Percentiles rank a stretch among this genome's conserved stretches.
Evolutionary conservation across 2,113 vertebrate genomes (phyloP).

Genomic region (Cyanocitta stelleri): DNA sequence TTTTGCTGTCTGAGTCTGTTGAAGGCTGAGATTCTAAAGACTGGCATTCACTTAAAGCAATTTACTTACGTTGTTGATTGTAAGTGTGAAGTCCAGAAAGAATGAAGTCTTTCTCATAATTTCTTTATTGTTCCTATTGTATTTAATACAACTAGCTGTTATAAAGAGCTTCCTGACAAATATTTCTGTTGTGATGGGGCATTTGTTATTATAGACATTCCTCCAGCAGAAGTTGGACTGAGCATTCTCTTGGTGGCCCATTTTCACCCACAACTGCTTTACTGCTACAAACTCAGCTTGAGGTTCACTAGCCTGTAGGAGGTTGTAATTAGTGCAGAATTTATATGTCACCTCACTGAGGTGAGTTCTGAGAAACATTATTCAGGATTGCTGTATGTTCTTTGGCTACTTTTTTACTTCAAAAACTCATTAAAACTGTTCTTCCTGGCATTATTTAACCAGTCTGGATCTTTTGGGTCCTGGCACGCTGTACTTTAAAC

Average conservation of each 20-base stretch:
- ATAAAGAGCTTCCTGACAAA: conserved; percentile 34
- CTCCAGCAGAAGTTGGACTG: neutral
- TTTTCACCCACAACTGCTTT: conserved; percentile 15
- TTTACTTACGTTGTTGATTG: neutral
- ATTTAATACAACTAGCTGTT: neutral
- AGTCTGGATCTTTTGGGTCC: neutral
- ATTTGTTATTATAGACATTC: conserved; percentile 18
- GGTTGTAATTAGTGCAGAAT: neutral
- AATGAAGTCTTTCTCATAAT: neutral
- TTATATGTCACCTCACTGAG: neutral
- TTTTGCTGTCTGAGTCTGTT: neutral
- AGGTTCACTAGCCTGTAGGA: neutral
- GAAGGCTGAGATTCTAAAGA: neutral
- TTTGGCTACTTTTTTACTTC: neutral
- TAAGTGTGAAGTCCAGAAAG: neutral
- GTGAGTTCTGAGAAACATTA: neutral
- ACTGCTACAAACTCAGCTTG: neutral
- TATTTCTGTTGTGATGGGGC: conserved; percentile 10
- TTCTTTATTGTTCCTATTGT: neutral
- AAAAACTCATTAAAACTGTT: neutral
- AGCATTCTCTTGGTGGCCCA: neutral
- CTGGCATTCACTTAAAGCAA: neutral
- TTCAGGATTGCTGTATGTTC: neutral
- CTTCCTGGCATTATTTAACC: neutral
- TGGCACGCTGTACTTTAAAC: neutral